Base-by-base conservation (phyloP, 2,113 vertebrate genomes). In the Oryzias javanicus region DNA sequence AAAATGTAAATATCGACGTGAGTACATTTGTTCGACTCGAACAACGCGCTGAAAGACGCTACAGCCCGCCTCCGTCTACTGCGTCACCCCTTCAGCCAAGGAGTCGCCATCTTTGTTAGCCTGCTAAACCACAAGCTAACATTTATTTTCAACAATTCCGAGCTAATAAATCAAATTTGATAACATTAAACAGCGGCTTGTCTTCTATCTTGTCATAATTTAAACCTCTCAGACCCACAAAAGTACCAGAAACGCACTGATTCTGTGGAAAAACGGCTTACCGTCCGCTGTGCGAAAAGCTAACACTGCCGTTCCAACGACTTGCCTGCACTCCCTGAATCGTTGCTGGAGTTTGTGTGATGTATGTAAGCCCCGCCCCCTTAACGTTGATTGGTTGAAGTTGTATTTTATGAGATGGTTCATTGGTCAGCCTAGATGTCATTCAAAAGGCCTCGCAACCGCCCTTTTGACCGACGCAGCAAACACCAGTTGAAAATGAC, bases 21-120 rank as follows among this genome's bases (percentile, higher is more conserved):
- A 35, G 35, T 35, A 35, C 35, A 3, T 10, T 18, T 17, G n/a
- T 7, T 48, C 14, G 51, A 52, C 55, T 59, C 63, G 52, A 49
- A 65, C 40, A 40, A 18, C 72, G 67, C 78, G 76, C 81, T 81
- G 70, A 61, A 14, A 22, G 0, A 15, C 16, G 10, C n/a, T 50
- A 66, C 2, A 64, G 51, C 84, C 83, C 84, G 82, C 87, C 83
- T 85, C 81, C 79, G 55, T 22, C 24, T 6, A 44, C 63, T 75
- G 85, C 86, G 86, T 85, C 88, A 83, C 55, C 56, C 15, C 7
- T 64, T 62, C 27, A 40, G 52, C 59, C 25, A 35, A 35, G 0
- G 14, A 12, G 69, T 20, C 79, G 87, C 88, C 88, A 90, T 90
- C 78, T 90, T 90, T 78, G 74, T 56, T 60, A 67, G 65, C 74